These are phyloP conservation scores for Urocyon cinereoargenteus DNA, from an alignment of 2,797 vertebrate species.

Conservation along the genomic window DNA sequence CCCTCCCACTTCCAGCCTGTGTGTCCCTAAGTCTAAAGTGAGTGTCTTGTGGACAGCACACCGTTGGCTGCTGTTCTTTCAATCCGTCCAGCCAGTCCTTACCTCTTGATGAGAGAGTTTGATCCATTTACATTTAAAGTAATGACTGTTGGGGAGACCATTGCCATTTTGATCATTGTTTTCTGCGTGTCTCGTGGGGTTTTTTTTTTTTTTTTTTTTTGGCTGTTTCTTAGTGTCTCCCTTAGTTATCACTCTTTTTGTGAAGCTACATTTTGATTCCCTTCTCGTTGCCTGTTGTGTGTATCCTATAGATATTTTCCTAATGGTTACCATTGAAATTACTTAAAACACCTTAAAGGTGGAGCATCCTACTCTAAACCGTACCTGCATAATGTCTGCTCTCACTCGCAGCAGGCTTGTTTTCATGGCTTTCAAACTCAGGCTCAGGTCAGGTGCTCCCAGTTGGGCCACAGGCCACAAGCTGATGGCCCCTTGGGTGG, in stretches of 20 bases:
- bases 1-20: neutral
- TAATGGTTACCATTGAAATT: neutral
- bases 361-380: neutral
- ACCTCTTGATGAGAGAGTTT: neutral
- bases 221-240: neutral
- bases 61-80: neutral
- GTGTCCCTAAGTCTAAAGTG: neutral
- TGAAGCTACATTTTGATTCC: neutral
- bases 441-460: neutral
- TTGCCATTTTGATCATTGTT: neutral
- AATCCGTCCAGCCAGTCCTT: neutral
- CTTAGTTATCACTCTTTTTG: slow-evolving; percentile 28
- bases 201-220: slow-evolving; percentile 24
- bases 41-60: neutral
- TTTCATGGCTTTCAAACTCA: neutral
- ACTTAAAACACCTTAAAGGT: neutral
- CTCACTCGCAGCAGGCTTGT: neutral
- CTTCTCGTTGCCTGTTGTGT: neutral
- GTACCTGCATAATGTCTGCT: no score
- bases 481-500: neutral
- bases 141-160: neutral
- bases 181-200: neutral
- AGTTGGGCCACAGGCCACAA: neutral
- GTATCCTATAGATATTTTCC: neutral
- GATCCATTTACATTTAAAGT: neutral